A percentile compares a stretch with the other conserved stretches of the same genome.
These are phyloP conservation scores for Anser brachyrhynchus DNA, from an alignment of 2,113 vertebrate species.

Conservation along the genomic window DNA sequence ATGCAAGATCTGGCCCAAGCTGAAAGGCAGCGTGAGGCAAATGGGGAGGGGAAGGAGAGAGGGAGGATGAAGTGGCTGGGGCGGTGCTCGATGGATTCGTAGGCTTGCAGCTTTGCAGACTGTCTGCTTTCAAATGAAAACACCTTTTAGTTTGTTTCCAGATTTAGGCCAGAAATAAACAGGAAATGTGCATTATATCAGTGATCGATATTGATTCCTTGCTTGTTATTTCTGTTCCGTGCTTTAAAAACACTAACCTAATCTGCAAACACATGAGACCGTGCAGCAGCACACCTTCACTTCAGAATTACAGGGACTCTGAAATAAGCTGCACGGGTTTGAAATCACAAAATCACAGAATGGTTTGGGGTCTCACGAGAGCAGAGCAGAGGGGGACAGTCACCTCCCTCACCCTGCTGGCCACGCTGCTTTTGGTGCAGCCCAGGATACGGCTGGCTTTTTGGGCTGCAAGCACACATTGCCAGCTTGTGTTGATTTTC, in stretches of 20 bases:
- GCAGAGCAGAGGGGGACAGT: no score
- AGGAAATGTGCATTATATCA: background rate
- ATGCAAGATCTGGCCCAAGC: background rate
- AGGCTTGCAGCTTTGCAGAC: background rate
- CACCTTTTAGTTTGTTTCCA: background rate
- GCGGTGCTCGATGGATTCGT: background rate
- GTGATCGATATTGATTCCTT: background rate
- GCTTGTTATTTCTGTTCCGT: background rate
- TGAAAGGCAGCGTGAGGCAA: background rate
- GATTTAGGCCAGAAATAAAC: background rate
- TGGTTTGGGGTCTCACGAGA: no score
- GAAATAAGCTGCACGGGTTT: background rate
- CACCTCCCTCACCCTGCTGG: no score
- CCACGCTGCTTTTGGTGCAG: no score
- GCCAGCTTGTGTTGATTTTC: no score
- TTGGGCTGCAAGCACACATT: no score
- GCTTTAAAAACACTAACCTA: background rate
- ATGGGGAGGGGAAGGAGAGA: background rate
- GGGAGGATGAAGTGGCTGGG: background rate
- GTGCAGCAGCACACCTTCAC: background rate
- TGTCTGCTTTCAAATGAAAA: background rate
- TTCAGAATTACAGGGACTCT: background rate
- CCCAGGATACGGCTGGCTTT: no score
- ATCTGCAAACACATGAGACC: background rate
- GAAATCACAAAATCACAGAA: background rate